A percentile compares a stretch with the other conserved stretches of the same genome.
phyloP scores from a whole-genome alignment of 2,888 invertebrate genomes.

The Latheticus oryzae region DNA sequence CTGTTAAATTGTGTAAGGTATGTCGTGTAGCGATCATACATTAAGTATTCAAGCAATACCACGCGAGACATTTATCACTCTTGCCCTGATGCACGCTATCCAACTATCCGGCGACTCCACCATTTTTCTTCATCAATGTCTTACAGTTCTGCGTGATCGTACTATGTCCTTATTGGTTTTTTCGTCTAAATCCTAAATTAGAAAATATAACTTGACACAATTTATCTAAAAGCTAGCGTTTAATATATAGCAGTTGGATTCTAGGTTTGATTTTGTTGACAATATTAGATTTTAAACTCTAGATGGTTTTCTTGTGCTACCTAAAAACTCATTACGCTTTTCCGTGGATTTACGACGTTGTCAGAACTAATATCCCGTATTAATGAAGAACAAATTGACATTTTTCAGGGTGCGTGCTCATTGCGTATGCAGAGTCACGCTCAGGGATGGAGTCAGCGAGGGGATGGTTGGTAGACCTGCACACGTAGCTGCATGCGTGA shows the following conservation, averaged over 20 bases:
- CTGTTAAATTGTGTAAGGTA: conserved; percentile 58
- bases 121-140: conserved; percentile 65
- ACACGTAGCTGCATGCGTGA: conserved; percentile 57
- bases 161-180: conserved; percentile 62
- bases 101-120: conserved; percentile 54
- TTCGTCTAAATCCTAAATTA: conserved; percentile 53
- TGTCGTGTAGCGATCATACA: conserved; percentile 61
- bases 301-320: conserved; percentile 40
- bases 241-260: too few relatives aligned
- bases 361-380: conserved; percentile 64
- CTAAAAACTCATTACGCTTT: conserved; percentile 51
- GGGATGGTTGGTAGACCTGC: conserved; percentile 46
- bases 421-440: conserved; percentile 66
- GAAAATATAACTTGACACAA: conserved; percentile 45
- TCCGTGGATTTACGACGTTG: conserved; percentile 59
- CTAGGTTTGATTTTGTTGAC: too few relatives aligned
- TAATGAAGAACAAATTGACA: conserved; percentile 67
- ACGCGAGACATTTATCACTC: conserved; percentile 61
- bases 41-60: conserved; percentile 63
- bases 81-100: conserved; percentile 52
- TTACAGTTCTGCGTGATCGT: conserved; percentile 59
- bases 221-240: too few relatives aligned
- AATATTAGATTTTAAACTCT: too few relatives aligned
- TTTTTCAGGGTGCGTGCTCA: conserved; percentile 66
- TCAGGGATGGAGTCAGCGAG: conserved; percentile 40